Base-by-base conservation (phyloP, 2,113 vertebrate species). In the Pelvicachromis taeniatus region DNA sequence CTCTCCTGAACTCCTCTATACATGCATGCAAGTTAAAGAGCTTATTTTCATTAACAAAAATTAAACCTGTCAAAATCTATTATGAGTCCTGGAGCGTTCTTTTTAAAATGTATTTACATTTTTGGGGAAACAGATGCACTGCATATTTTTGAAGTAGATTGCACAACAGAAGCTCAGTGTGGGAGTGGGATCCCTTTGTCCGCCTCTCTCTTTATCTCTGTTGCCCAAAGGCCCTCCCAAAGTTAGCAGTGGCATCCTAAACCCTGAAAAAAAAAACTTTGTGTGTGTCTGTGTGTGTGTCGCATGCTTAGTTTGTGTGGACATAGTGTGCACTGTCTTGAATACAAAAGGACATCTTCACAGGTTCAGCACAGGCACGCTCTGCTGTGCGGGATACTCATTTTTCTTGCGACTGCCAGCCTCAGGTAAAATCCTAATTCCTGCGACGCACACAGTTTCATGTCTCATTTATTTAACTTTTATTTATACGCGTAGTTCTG, bases 341-440 rank as follows among this genome's bases (percentile, higher is more conserved):
- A 86, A 83, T 93, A 92, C 90, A 88, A 87, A 90, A 88, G 90
- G 48, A 81, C 85, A 83, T 85, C 89, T 89, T 91, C 87, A 68
- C 81, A 86, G 85, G 87, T 88, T 84, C 78, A 78, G 55, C 85
- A 78, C 56, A 73, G 82, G 58, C 86, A 45, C 70, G 3, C 31
- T 56, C 77, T 53, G 58, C 77, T 78, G 70, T 83, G 65, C 33
- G 13, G 90, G 77, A 86, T 84, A 90, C 73, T 75, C 48, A 21
- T 81, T 88, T 89, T 40, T 85, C n/a, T 84, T 86, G 52, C 31
- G 40, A 56, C 84, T 40, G 31, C 75, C 83, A 83, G 80, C 88
- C 80, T 87, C 92, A 95, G 94, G 94, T 95, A 94, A 93, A 63
- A 45, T 48, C 4, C 8, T 17, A 6, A 78, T 8, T 65, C 21